These are phyloP conservation scores for Myotis lucifugus DNA, from an alignment of 2,113 vertebrate species.

Conservation along the genomic window DNA sequence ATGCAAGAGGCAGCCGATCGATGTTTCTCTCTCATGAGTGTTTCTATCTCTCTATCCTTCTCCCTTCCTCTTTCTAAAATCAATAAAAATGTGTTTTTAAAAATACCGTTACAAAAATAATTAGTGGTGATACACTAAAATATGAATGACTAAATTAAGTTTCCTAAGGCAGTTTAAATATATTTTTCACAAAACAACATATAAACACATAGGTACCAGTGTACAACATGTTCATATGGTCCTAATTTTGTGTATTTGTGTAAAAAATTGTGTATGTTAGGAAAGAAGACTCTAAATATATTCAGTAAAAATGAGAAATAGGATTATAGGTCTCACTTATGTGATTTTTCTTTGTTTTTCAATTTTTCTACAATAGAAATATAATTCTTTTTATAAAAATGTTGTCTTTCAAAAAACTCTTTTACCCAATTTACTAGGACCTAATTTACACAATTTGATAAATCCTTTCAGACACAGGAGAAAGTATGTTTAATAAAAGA, in stretches of 20 bases:
- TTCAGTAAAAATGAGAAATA: slow-evolving; percentile 3
- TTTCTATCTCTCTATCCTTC: too few species aligned
- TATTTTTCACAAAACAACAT: background rate
- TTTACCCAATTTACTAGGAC: background rate
- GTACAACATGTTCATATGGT: background rate
- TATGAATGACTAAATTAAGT: background rate
- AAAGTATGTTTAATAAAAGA: slow-evolving; percentile 44
- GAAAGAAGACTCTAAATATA: background rate
- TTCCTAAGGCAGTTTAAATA: background rate
- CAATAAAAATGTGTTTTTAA: background rate
- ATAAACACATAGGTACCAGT: background rate
- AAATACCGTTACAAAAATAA: slow-evolving; percentile 16
- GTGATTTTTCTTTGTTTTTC: background rate
- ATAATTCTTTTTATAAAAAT: background rate
- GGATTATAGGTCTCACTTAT: background rate
- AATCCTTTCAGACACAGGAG: slow-evolving; percentile 13
- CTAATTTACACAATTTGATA: slow-evolving; percentile 26
- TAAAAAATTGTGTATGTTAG: background rate
- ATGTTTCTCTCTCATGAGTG: too few species aligned
- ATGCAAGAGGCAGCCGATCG: too few species aligned
- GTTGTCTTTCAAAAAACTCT: slow-evolving; percentile 11
- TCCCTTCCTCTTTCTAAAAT: too few species aligned
- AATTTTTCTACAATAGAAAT: background rate
- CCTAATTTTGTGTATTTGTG: background rate
- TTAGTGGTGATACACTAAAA: slow-evolving; percentile 7